Percentiles rank a stretch among this genome's conserved stretches.
Conservation (phyloP, 2,888 invertebrate species). For the Cancer borealis region DNA sequence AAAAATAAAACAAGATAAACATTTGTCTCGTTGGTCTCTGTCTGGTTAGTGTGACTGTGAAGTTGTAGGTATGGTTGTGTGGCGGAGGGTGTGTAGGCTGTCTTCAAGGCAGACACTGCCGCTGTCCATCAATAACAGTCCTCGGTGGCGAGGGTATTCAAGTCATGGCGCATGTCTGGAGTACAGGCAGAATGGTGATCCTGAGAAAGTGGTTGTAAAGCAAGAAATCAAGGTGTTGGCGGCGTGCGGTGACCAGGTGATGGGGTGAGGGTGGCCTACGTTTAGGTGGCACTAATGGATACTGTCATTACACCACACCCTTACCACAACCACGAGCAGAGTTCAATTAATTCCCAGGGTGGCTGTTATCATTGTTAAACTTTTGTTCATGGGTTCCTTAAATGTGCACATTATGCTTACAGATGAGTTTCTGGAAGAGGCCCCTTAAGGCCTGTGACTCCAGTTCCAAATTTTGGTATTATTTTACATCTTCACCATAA, state of each 20-base stretch:
- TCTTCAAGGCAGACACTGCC: neutral
- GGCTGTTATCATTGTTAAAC: no score
- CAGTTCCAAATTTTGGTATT: no score
- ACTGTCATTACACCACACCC: no score
- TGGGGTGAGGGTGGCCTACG: neutral
- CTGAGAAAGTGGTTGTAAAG: conserved; percentile 61
- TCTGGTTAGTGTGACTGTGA: neutral
- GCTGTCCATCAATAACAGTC: neutral
- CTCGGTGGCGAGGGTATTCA: neutral
- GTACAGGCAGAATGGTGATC: conserved; percentile 68
- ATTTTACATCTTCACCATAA: no score
- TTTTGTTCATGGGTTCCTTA: no score
- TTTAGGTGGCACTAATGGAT: no score
- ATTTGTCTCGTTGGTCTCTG: neutral
- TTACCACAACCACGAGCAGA: no score
- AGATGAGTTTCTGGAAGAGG: no score
- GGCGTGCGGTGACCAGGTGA: conserved; percentile 62
- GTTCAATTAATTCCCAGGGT: no score
- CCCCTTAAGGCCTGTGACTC: no score
- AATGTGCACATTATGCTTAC: no score
- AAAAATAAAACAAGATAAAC: neutral
- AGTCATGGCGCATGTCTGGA: conserved; percentile 39
- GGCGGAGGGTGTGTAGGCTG: neutral
- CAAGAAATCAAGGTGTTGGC: conserved; percentile 25
- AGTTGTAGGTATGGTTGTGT: neutral